A percentile compares a stretch with the other conserved stretches of the same genome.
Evolutionary conservation across 2,113 vertebrate genomes (phyloP).

Genomic region (Nanorana parkeri): DNA sequence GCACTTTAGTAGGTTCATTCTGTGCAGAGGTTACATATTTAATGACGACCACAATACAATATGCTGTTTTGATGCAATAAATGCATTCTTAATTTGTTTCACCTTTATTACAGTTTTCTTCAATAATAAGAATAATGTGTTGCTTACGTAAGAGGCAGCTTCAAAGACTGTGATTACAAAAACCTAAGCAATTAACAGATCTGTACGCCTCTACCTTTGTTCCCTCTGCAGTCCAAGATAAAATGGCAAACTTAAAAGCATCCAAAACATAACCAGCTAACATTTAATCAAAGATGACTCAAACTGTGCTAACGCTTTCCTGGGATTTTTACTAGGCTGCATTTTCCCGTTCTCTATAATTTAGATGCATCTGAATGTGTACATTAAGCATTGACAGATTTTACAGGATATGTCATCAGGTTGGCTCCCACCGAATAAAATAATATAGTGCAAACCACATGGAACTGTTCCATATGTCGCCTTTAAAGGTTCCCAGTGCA

Average conservation of each 20-base stretch:
- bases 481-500: slow-evolving; percentile 49
- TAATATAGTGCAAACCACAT: slow-evolving; percentile 43
- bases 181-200: not conserved
- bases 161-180: not conserved
- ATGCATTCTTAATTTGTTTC: too few relatives aligned
- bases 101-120: too few relatives aligned
- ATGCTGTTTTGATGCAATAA: too few relatives aligned
- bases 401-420: slow-evolving; percentile 55
- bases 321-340: slow-evolving; percentile 32
- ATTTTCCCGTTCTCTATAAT: slow-evolving; percentile 49
- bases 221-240: not conserved
- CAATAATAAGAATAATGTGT: not conserved
- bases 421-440: slow-evolving; percentile 48
- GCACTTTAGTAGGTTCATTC: too few relatives aligned
- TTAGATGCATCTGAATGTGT: slow-evolving; percentile 55
- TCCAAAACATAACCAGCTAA: slow-evolving; percentile 23
- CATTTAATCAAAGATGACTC: slow-evolving; percentile 10
- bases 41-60: too few relatives aligned
- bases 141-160: not conserved
- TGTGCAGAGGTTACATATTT: too few relatives aligned
- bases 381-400: slow-evolving; percentile 48
- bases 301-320: slow-evolving; percentile 42
- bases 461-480: slow-evolving; percentile 35
- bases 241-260: slow-evolving; percentile 22
- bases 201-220: not conserved